Evolutionary conservation across 1,140 invertebrate genomes (phyloP).

Genomic region (Trachelipus rathkii): DNA sequence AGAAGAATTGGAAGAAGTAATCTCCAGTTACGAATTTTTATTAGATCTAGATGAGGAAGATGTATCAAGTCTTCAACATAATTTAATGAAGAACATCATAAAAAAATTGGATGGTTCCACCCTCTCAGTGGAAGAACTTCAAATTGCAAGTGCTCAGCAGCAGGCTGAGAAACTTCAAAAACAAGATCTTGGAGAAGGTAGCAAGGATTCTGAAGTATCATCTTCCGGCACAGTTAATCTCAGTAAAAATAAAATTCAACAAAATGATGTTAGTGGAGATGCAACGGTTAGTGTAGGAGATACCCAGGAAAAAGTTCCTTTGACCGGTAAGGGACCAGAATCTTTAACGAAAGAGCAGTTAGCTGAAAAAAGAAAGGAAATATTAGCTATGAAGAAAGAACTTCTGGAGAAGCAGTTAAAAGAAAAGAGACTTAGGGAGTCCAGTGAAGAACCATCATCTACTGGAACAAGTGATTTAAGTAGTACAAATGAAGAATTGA

Average conservation of each 20-base stretch:
- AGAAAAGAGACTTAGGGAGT: conserved; percentile 26
- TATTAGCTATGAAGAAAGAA: conserved; percentile 38
- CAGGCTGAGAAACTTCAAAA: not conserved
- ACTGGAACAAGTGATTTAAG: conserved; percentile 29
- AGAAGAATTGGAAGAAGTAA: not conserved
- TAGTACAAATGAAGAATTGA: conserved; percentile 22
- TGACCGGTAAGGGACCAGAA: conserved; percentile 7
- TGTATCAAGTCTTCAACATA: not conserved
- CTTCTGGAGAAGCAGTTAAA: conserved; percentile 32
- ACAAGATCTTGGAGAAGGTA: not conserved
- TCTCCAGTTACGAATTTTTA: not conserved
- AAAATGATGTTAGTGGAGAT: not conserved
- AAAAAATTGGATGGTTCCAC: not conserved
- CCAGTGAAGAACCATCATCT: conserved; percentile 36
- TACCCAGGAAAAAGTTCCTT: not conserved
- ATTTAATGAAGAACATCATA: not conserved
- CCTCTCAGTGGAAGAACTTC: not conserved
- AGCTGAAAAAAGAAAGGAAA: conserved; percentile 36
- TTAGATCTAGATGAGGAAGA: not conserved
- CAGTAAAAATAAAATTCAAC: not conserved
- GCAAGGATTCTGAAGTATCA: not conserved
- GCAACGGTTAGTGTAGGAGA: not conserved
- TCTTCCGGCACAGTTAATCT: not conserved
- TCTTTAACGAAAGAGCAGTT: conserved; percentile 17
- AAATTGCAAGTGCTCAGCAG: not conserved